These are phyloP conservation scores for Leptopterna dolabrata DNA, from an alignment of 2,888 invertebrate species.

Conservation along the genomic window DNA sequence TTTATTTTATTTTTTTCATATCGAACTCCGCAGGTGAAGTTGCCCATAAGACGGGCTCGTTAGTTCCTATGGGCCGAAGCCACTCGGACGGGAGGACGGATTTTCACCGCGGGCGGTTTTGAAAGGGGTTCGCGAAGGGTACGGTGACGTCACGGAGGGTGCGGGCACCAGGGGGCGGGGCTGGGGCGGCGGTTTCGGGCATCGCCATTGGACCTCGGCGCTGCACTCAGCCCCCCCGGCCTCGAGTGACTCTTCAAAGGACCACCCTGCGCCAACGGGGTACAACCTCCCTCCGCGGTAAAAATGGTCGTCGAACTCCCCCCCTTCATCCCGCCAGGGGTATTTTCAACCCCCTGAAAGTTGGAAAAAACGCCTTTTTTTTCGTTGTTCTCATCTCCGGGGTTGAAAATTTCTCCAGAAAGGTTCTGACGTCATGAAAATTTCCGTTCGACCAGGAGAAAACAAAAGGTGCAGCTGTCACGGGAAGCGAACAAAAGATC, in stretches of 20 bases:
- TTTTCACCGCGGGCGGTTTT: background rate
- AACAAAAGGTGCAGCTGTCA: background rate
- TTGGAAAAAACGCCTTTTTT: background rate
- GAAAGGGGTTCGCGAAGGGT: background rate
- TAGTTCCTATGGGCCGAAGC: too few relatives aligned
- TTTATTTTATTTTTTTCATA: too few relatives aligned
- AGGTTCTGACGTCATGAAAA: background rate
- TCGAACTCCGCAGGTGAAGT: background rate
- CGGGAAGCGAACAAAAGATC: background rate
- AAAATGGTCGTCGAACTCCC: slow-evolving; percentile 31
- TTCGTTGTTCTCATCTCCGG: background rate
- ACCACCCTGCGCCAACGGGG: slow-evolving; percentile 46
- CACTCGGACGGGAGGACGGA: too few relatives aligned
- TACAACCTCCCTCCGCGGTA: slow-evolving; percentile 29
- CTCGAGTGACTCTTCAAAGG: slow-evolving; percentile 42
- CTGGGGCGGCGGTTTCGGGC: slow-evolving; percentile 34
- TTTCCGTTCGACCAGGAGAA: background rate
- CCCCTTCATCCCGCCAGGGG: too few relatives aligned
- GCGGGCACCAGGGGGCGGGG: slow-evolving; percentile 25
- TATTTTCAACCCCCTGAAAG: slow-evolving; percentile 18
- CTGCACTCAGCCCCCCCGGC: slow-evolving; percentile 14
- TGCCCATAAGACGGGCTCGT: too few relatives aligned
- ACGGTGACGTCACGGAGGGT: background rate
- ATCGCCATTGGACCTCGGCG: slow-evolving; percentile 16
- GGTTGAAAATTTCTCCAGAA: slow-evolving; percentile 11